phyloP scores from a whole-genome alignment of 2,797 vertebrate species.

The Megaceryle alcyon region DNA sequence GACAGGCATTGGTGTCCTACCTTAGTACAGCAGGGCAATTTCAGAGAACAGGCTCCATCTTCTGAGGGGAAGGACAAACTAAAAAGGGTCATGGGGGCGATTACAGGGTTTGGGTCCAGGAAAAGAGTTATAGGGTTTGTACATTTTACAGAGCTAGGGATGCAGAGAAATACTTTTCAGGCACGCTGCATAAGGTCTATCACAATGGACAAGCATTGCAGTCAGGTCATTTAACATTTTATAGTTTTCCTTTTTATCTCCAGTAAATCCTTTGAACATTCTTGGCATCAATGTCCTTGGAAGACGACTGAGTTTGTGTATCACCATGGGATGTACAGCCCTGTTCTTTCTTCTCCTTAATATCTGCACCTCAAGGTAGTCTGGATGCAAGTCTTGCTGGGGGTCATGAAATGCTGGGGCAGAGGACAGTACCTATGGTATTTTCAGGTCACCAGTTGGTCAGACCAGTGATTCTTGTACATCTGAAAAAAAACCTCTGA shows the following conservation, averaged over 20 bases:
- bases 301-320: slow-evolving; percentile 81
- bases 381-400: accelerated
- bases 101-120: background rate
- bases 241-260: background rate
- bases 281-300: slow-evolving; percentile 87
- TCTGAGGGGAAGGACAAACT: background rate
- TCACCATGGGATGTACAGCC: slow-evolving; percentile 86
- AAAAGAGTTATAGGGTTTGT: background rate
- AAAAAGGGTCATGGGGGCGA: background rate
- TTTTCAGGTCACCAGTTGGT: background rate
- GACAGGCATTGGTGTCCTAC: background rate
- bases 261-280: slow-evolving; percentile 93
- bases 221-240: background rate
- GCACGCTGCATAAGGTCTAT: background rate
- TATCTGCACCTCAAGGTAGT: slow-evolving; percentile 91
- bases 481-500: background rate
- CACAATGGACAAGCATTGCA: background rate
- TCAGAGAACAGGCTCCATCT: background rate
- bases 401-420: background rate
- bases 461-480: background rate
- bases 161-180: background rate
- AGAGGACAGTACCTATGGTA: background rate
- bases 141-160: background rate
- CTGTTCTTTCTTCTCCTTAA: slow-evolving; percentile 90
- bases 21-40: background rate